Percentiles rank a stretch among this genome's conserved stretches.
Evolutionary conservation across 2,888 invertebrate genomes (phyloP).

Genomic region (Scaptomyza reducta): DNA sequence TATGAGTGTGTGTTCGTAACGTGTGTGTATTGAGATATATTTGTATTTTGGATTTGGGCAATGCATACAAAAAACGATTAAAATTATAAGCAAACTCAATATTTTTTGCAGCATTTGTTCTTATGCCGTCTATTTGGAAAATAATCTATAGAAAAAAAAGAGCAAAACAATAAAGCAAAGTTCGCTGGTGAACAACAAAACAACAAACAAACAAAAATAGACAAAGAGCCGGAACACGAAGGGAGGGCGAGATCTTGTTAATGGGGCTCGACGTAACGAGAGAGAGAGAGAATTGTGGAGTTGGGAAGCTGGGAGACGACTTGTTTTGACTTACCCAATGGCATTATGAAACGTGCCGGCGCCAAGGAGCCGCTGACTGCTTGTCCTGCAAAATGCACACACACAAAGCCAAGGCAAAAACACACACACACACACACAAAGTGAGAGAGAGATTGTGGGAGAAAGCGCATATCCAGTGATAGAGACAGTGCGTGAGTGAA

Average conservation of each 20-base stretch:
- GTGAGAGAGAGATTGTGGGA: slow-evolving; percentile 29
- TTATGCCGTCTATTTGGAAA: slow-evolving; percentile 82
- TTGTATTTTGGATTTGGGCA: slow-evolving; percentile 3
- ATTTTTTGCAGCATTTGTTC: slow-evolving; percentile 81
- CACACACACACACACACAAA: slow-evolving; percentile 36
- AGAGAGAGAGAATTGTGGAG: slow-evolving; percentile 1
- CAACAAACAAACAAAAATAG: slow-evolving; percentile 15
- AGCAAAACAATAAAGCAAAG: slow-evolving; percentile 29
- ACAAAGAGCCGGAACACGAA: slow-evolving; percentile 10
- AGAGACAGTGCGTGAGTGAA: slow-evolving; percentile 4
- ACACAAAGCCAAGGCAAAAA: slow-evolving; percentile 28
- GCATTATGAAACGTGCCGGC: slow-evolving; percentile 78
- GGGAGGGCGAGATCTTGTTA: background rate
- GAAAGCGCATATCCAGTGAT: slow-evolving; percentile 40
- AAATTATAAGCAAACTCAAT: slow-evolving; percentile 67
- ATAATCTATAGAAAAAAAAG: slow-evolving; percentile 78
- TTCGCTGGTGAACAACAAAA: slow-evolving; percentile 9
- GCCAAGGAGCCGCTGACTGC: slow-evolving; percentile 46
- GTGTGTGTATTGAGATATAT: slow-evolving; percentile 3
- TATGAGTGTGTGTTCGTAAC: slow-evolving; percentile 8
- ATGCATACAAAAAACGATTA: slow-evolving; percentile 50
- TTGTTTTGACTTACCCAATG: slow-evolving; percentile 75
- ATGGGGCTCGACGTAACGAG: background rate
- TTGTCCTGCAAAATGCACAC: slow-evolving; percentile 63
- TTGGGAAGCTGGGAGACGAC: background rate